These are phyloP conservation scores for Cheilinus undulatus DNA, from an alignment of 2,113 vertebrate species.

Conservation along the genomic window DNA sequence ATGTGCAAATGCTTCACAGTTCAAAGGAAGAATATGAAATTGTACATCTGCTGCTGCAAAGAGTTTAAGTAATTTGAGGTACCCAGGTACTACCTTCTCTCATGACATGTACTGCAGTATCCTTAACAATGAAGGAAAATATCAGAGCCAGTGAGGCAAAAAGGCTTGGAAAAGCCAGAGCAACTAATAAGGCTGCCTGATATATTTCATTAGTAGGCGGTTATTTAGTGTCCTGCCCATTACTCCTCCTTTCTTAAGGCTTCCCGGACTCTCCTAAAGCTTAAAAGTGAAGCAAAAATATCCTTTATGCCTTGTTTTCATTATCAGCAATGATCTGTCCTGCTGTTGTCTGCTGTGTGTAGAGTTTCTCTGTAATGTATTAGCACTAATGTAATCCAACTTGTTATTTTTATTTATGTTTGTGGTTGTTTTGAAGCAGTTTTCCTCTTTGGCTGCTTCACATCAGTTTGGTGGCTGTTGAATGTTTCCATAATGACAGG, in stretches of 20 bases:
- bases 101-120: background rate
- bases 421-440: background rate
- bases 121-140: background rate
- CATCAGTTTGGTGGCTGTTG: slow-evolving; percentile 13
- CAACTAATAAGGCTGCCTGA: background rate
- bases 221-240: background rate
- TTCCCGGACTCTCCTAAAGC: slow-evolving; percentile 11
- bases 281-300: background rate
- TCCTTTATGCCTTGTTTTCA: background rate
- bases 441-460: slow-evolving; percentile 4
- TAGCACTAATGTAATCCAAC: background rate
- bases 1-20: background rate
- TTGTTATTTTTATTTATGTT: slow-evolving; percentile 55
- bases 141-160: background rate
- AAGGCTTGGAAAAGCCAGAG: background rate
- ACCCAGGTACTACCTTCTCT: slow-evolving; percentile 11
- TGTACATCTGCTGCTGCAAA: slow-evolving; percentile 47
- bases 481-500: slow-evolving; percentile 5
- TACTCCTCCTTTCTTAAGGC: background rate
- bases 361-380: slow-evolving; percentile 1
- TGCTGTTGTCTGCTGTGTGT: slow-evolving; percentile 7
- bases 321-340: slow-evolving; percentile 11
- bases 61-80: slow-evolving; percentile 1
- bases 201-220: background rate
- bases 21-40: background rate